A percentile compares a stretch with the other conserved stretches of the same genome.
Conservation (phyloP, 2,888 invertebrate species). For the Drepanosiphum platanoidis region DNA sequence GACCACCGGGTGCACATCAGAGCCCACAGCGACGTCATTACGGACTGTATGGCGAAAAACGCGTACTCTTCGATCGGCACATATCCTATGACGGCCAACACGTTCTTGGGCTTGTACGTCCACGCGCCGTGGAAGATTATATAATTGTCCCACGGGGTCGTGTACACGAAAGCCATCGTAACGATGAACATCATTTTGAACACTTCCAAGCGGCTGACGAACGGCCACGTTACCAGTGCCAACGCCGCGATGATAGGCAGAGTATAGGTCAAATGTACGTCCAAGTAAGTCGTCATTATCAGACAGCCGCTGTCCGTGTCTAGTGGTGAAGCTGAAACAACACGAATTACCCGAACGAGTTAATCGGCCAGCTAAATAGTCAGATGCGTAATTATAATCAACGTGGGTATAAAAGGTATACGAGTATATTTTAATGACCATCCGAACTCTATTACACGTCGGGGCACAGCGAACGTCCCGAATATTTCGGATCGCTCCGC, state of each 20-base stretch:
- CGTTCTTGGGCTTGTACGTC: constrained; percentile 33
- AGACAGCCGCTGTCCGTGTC: background rate
- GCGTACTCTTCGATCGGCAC: constrained; percentile 55
- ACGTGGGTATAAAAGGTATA: too few relatives aligned
- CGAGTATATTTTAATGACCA: too few relatives aligned
- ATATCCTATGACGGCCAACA: constrained; percentile 35
- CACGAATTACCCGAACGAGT: too few relatives aligned
- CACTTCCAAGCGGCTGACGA: constrained; percentile 37
- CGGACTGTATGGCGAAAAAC: constrained; percentile 49
- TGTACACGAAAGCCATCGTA: constrained; percentile 47
- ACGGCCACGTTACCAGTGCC: constrained; percentile 41
- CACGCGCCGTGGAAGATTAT: constrained; percentile 50
- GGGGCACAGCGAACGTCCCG: too few relatives aligned
- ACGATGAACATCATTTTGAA: constrained; percentile 46
- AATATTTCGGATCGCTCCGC: too few relatives aligned
- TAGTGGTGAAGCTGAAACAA: background rate
- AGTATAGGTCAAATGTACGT: constrained; percentile 40
- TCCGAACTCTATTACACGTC: too few relatives aligned
- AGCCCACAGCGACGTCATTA: constrained; percentile 48
- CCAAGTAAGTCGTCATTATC: constrained; percentile 46
- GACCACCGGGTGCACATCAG: constrained; percentile 38
- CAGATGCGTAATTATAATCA: too few relatives aligned
- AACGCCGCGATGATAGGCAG: constrained; percentile 8
- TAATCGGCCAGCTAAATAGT: too few relatives aligned
- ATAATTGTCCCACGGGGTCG: constrained; percentile 51